phyloP scores from a whole-genome alignment of 2,888 invertebrate genomes.

The Leptopilina myrica region DNA sequence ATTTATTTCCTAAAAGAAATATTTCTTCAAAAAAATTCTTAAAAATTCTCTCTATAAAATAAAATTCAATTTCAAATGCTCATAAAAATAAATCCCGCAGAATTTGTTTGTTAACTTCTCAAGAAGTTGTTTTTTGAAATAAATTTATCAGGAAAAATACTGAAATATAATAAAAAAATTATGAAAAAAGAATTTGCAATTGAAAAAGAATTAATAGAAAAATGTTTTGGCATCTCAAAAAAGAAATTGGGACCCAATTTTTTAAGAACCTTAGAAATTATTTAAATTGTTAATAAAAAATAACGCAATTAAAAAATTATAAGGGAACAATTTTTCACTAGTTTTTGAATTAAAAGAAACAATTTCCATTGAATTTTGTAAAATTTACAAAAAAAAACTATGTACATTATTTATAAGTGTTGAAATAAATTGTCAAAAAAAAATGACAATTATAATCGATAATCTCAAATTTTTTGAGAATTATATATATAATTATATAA shows the following conservation, averaged over 20 bases:
- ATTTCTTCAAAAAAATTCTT: too few relatives aligned
- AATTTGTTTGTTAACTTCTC: background rate
- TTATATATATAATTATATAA: background rate
- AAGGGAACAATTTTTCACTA: constrained; percentile 26
- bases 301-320: constrained; percentile 5
- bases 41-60: too few relatives aligned
- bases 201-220: background rate
- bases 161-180: background rate
- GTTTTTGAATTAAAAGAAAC: background rate
- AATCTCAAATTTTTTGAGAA: constrained; percentile 1
- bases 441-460: background rate
- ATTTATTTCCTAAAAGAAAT: too few relatives aligned
- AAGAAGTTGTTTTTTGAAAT: background rate
- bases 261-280: background rate
- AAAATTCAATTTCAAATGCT: too few relatives aligned
- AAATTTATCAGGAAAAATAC: too few relatives aligned
- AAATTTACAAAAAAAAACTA: background rate
- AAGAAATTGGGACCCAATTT: constrained; percentile 25
- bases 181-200: background rate
- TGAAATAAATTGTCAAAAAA: background rate
- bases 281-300: background rate
- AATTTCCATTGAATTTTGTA: background rate
- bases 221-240: background rate
- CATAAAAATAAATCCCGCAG: too few relatives aligned
- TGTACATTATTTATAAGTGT: constrained; percentile 11